Evolutionary conservation across 2,797 vertebrate genomes (phyloP).

Genomic region (Alfaro cultratus): DNA sequence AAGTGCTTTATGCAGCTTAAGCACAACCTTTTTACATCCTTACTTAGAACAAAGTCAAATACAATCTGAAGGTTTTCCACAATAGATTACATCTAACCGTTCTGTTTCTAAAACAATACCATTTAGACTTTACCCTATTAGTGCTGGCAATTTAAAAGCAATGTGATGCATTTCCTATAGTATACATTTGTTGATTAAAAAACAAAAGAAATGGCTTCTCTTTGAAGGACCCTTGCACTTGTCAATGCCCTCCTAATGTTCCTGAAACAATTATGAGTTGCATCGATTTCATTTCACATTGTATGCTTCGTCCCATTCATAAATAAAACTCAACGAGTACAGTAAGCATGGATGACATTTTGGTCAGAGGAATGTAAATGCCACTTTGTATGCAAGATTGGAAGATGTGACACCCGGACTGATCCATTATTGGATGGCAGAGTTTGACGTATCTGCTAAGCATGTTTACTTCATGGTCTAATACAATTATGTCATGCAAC

Average conservation of each 20-base stretch:
- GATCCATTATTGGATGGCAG: background rate
- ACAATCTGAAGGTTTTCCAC: conserved; percentile 40
- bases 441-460: background rate
- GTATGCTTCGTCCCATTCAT: background rate
- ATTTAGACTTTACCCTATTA: conserved; percentile 58
- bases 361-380: background rate
- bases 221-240: conserved; percentile 33
- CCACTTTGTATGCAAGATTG: background rate
- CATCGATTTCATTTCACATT: background rate
- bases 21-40: conserved; percentile 55
- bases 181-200: conserved; percentile 67
- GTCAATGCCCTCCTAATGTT: background rate
- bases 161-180: conserved; percentile 47
- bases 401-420: background rate
- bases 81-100: conserved; percentile 47
- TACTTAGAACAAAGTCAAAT: conserved; percentile 51
- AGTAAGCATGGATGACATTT: background rate
- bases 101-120: conserved; percentile 37
- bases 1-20: conserved; percentile 54
- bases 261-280: background rate
- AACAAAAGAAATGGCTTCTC: conserved; percentile 30
- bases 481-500: background rate
- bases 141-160: conserved; percentile 46
- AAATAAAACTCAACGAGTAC: background rate
- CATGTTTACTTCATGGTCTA: background rate